Base-by-base conservation (phyloP, 2,888 invertebrate species). In the Apamea anceps region DNA sequence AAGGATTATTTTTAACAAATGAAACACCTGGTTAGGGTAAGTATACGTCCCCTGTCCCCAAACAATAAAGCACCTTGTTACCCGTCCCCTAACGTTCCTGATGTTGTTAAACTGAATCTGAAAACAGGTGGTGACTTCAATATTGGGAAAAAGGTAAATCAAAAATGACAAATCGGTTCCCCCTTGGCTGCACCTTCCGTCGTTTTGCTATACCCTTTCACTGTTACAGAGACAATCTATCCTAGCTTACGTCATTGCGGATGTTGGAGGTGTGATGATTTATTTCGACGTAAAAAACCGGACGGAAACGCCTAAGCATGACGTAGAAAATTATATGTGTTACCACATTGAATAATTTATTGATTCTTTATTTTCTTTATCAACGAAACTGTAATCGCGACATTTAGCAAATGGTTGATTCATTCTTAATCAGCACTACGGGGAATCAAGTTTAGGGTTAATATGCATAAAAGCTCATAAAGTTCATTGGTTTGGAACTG, bases 291-390 rank as follows among this genome's bases (percentile, higher is more conserved):
- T 48, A 21, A 15, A 66, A 45, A 66, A 66, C 66, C 73, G 66
- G 72, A 71, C 71, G 51, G 80, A 79, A 85, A 85, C 80, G 70
- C 80, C 79, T 72, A 42, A 67, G 1, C 1, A 25, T 68, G 68
- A 66, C 54, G 4, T 51, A 32, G 1, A 66, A 65, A 42, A 48
- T 73, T 28, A 5, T 15, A 25, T 8, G 67, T 74, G 84, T 57
- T 84, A 65, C 83, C 72, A 65, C 65, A 81, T 18, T 57, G 0
- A 54, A 80, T 7, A 65, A 48, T 54, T 37, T 37, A 28, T 68
- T 45, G 2, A 79, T 65, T 42, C 1, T 57, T 54, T 32, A 2
- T 76, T 80, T 83, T 63, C 5, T 18, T 28, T 48, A 54, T 6
- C 45, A 37, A 48, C 12, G 28, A 68, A 37, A 79, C 3, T 68